phyloP scores from a whole-genome alignment of 2,888 invertebrate species.

The Ptilodon capucinus region DNA sequence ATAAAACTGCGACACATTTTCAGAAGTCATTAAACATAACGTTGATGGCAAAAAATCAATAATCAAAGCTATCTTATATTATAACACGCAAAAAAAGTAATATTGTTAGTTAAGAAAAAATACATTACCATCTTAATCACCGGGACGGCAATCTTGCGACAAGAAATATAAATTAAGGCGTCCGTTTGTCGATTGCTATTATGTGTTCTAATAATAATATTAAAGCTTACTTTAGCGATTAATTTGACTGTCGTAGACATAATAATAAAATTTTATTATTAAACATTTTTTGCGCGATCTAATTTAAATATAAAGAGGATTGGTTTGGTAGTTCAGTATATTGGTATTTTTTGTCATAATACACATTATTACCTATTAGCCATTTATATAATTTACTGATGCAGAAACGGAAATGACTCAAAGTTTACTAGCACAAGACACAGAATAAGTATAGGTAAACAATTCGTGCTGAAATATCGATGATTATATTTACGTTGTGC shows the following conservation, averaged over 20 bases:
- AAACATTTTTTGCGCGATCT: neutral
- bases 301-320: too few species aligned
- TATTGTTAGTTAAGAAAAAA: slow-evolving; percentile 29
- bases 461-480: too few species aligned
- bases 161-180: slow-evolving; percentile 27
- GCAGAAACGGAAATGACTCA: too few species aligned
- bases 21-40: slow-evolving; percentile 53
- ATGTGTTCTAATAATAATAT: slow-evolving; percentile 24
- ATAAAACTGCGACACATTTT: slow-evolving; percentile 57
- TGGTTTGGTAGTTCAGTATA: too few species aligned
- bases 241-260: slow-evolving; percentile 17
- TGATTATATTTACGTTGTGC: too few species aligned
- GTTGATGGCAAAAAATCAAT: slow-evolving; percentile 48
- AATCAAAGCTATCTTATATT: slow-evolving; percentile 37
- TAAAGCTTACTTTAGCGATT: slow-evolving; percentile 18
- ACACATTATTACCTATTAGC: neutral
- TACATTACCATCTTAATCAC: slow-evolving; percentile 34
- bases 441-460: too few species aligned
- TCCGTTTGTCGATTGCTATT: slow-evolving; percentile 23
- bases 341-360: too few species aligned
- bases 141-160: slow-evolving; percentile 17
- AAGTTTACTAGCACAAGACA: too few species aligned
- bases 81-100: slow-evolving; percentile 34
- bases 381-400: too few species aligned
- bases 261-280: too few species aligned